Conservation (phyloP, 1,140 invertebrate genomes). For the Aporrectodea caliginosa region DNA sequence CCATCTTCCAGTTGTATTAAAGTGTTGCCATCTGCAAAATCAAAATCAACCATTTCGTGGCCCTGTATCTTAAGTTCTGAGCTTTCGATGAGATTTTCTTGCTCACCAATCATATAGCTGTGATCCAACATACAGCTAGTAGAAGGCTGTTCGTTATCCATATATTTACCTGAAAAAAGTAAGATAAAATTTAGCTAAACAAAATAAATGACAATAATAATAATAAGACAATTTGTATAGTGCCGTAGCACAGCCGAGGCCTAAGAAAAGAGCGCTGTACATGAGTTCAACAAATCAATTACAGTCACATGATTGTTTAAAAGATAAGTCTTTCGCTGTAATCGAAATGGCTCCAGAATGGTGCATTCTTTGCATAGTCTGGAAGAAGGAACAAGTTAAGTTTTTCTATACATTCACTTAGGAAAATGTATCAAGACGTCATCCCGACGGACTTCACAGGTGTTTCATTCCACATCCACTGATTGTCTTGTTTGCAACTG, state of each 20-base stretch:
- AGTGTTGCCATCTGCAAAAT: no score
- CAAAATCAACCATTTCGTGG: background rate
- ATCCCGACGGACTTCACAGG: no score
- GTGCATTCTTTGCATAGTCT: no score
- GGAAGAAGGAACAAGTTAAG: no score
- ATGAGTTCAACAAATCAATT: background rate
- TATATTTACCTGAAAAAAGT: background rate
- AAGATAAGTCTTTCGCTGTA: background rate
- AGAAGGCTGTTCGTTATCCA: background rate
- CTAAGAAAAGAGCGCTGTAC: background rate
- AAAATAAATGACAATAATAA: background rate
- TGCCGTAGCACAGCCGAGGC: background rate
- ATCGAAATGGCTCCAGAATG: background rate
- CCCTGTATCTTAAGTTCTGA: background rate
- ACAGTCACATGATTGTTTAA: background rate
- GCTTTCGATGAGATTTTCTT: background rate
- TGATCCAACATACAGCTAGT: background rate
- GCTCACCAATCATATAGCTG: background rate
- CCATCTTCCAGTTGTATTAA: background rate
- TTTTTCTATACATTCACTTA: no score
- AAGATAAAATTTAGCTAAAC: no score
- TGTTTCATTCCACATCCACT: no score
- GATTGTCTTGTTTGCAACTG: no score
- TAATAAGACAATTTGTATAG: background rate
- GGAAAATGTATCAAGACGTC: no score